These are phyloP conservation scores for Thryonomys swinderianus DNA, from an alignment of 2,113 vertebrate species.

Conservation along the genomic window DNA sequence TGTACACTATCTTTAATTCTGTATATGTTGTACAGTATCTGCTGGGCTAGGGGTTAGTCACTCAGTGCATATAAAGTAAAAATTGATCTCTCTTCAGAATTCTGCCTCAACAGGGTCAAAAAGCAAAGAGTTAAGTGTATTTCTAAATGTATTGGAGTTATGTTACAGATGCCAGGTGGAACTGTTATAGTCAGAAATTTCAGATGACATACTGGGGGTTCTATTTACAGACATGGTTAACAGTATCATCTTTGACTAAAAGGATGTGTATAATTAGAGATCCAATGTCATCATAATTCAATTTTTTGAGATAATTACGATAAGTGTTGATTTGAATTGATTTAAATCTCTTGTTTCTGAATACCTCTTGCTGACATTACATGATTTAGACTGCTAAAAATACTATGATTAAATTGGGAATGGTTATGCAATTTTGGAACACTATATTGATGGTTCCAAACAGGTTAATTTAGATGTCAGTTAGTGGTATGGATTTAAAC, in stretches of 20 bases:
- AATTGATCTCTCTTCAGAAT: neutral
- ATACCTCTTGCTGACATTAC: neutral
- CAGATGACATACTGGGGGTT: neutral
- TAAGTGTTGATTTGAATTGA: neutral
- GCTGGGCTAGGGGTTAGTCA: neutral
- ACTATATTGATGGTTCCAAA: neutral
- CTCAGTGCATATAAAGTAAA: neutral
- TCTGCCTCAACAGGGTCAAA: neutral
- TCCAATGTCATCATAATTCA: neutral
- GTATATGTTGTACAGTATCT: neutral
- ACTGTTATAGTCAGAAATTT: neutral
- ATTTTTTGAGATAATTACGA: neutral
- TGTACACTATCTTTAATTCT: neutral
- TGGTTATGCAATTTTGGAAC: conserved; percentile 1
- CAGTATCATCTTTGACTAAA: neutral
- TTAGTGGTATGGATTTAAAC: conserved; percentile 38
- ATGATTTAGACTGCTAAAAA: neutral
- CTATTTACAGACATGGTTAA: neutral
- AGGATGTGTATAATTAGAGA: neutral
- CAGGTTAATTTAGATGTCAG: conserved; percentile 6
- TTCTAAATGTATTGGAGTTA: neutral
- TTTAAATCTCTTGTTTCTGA: neutral
- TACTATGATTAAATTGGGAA: neutral
- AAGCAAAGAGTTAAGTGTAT: neutral
- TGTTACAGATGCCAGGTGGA: fast-evolving